phyloP scores from a whole-genome alignment of 2,888 invertebrate species.

The Eupithecia subumbrata region DNA sequence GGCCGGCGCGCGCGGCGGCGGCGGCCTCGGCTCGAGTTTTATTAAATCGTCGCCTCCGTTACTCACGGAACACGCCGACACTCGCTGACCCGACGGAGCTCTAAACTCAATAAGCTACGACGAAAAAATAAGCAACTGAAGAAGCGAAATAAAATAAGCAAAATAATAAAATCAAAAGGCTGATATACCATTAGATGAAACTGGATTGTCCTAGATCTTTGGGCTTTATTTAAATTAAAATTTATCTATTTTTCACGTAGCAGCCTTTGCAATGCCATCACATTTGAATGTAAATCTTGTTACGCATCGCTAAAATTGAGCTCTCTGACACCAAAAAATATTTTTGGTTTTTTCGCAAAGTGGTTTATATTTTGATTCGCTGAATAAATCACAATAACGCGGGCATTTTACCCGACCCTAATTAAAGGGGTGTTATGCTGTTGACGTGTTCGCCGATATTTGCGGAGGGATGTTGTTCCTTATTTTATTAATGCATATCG shows the following conservation, averaged over 20 bases:
- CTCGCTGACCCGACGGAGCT: neutral
- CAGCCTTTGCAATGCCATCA: neutral
- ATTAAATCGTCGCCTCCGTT: constrained; percentile 30
- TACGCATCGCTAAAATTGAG: neutral
- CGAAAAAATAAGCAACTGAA: neutral
- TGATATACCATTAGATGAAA: neutral
- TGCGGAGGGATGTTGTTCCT: constrained; percentile 8
- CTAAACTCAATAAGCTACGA: constrained; percentile 5
- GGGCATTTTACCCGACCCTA: constrained; percentile 20
- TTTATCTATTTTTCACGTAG: neutral
- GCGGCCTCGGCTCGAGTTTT: constrained; percentile 18
- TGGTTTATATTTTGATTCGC: constrained; percentile 12
- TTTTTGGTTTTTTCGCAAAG: constrained; percentile 9
- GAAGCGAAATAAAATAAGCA: neutral
- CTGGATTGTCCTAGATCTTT: neutral
- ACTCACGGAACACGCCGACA: constrained; percentile 18
- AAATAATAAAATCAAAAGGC: neutral
- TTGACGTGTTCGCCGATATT: constrained; percentile 26
- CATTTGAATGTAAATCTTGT: neutral
- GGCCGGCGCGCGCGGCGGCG: neutral
- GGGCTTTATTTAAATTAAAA: neutral
- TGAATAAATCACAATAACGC: constrained; percentile 17
- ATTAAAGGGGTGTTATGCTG: constrained; percentile 34
- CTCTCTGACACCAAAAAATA: neutral
- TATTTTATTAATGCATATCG: neutral